These are phyloP conservation scores for Paramormyrops hopkinsi DNA, from an alignment of 2,797 vertebrate genomes.

Conservation along the genomic window DNA sequence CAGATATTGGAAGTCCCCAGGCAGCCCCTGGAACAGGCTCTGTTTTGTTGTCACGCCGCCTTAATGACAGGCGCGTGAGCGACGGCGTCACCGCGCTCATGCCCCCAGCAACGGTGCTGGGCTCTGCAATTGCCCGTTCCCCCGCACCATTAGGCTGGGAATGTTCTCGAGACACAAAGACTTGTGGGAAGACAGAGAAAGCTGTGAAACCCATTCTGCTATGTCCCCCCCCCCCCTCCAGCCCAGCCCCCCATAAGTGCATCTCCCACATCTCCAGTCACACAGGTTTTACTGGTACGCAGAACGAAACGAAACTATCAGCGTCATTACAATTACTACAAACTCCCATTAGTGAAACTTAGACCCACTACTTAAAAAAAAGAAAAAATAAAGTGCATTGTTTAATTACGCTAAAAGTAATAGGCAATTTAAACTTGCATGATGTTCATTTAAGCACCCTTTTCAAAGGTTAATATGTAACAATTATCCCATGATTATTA, in stretches of 20 bases:
- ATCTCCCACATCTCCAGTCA: neutral
- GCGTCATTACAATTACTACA: neutral
- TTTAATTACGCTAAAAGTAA: conserved; percentile 1
- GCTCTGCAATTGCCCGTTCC: neutral
- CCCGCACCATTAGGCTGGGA: no score
- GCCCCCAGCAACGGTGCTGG: neutral
- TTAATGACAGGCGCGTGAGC: conserved; percentile 26
- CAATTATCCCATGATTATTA: neutral
- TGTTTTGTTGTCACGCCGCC: conserved; percentile 33
- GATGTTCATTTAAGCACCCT: neutral
- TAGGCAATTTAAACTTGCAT: neutral
- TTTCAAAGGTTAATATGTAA: neutral
- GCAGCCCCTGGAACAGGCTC: conserved; percentile 29
- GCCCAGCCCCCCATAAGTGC: neutral
- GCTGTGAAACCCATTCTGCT: neutral
- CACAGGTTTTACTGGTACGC: neutral
- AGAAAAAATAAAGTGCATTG: neutral
- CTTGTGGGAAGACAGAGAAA: neutral
- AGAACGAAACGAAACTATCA: neutral
- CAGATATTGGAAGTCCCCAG: conserved; percentile 4
- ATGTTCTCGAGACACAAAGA: neutral
- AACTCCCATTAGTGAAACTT: neutral
- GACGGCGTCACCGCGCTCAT: neutral
- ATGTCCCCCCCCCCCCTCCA: neutral
- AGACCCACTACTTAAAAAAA: neutral